A percentile compares a stretch with the other conserved stretches of the same genome.
phyloP scores from a whole-genome alignment of 2,797 vertebrate genomes.

The Urocyon cinereoargenteus region DNA sequence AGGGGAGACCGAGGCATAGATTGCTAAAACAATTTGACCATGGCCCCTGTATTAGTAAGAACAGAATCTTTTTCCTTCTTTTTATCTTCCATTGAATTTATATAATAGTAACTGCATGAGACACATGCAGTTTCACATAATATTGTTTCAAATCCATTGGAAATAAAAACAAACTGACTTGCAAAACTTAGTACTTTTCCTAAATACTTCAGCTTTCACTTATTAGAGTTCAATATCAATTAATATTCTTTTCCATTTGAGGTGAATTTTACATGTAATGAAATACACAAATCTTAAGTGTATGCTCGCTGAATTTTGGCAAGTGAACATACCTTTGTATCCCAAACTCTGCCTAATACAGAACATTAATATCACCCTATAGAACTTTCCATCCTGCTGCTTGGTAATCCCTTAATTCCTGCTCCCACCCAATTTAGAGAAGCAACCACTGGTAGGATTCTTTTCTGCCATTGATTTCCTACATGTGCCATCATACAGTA shows the following conservation, averaged over 20 bases:
- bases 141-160: not conserved
- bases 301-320: not conserved
- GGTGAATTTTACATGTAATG: not conserved
- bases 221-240: not conserved
- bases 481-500: not conserved
- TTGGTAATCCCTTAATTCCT: not conserved
- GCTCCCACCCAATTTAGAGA: not conserved
- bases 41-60: not conserved
- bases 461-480: not conserved
- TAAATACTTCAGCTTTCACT: not conserved
- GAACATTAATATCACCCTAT: not conserved
- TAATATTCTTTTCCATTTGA: not conserved
- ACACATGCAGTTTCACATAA: not conserved
- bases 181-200: not conserved
- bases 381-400: rapidly evolving
- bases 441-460: not conserved
- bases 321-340: not conserved
- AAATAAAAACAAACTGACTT: not conserved
- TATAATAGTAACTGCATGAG: not conserved
- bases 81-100: not conserved
- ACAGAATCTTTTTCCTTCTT: not conserved
- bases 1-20: not conserved
- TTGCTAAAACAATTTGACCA: not conserved
- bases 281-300: not conserved
- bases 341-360: not conserved